phyloP scores from a whole-genome alignment of 2,113 vertebrate species.

The Chaetura pelagica region DNA sequence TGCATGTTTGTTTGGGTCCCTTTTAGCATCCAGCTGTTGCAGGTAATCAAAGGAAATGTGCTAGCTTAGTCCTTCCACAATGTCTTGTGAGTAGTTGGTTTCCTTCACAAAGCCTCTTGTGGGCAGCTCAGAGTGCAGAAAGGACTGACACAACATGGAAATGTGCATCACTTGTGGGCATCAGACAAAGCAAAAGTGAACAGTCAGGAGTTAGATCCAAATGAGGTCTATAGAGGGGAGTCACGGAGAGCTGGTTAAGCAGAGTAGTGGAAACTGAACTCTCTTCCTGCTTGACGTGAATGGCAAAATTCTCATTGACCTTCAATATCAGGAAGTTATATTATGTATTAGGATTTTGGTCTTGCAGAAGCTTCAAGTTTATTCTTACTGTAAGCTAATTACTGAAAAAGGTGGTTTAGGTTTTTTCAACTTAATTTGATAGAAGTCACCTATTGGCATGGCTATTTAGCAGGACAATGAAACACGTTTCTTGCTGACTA shows the following conservation, averaged over 20 bases:
- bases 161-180: neutral
- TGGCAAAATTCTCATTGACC: neutral
- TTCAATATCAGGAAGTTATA: neutral
- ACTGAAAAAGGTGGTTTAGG: neutral
- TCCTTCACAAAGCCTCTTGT: neutral
- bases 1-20: neutral
- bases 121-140: neutral
- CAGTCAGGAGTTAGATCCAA: neutral
- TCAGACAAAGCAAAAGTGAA: neutral
- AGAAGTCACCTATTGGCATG: rapidly evolving
- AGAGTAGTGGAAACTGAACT: neutral
- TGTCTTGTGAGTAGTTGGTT: neutral
- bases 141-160: neutral
- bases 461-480: neutral
- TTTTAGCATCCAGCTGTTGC: conserved; percentile 5
- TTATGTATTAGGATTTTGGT: neutral
- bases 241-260: neutral
- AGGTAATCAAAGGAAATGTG: neutral
- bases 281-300: neutral
- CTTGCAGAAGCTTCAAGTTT: neutral
- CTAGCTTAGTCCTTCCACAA: neutral
- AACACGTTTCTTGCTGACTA: neutral
- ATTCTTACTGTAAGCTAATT: neutral
- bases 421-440: neutral
- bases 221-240: neutral